A percentile compares a stretch with the other conserved stretches of the same genome.
These are phyloP conservation scores for Pimpla rufipes DNA, from an alignment of 2,888 invertebrate genomes.

Conservation along the genomic window DNA sequence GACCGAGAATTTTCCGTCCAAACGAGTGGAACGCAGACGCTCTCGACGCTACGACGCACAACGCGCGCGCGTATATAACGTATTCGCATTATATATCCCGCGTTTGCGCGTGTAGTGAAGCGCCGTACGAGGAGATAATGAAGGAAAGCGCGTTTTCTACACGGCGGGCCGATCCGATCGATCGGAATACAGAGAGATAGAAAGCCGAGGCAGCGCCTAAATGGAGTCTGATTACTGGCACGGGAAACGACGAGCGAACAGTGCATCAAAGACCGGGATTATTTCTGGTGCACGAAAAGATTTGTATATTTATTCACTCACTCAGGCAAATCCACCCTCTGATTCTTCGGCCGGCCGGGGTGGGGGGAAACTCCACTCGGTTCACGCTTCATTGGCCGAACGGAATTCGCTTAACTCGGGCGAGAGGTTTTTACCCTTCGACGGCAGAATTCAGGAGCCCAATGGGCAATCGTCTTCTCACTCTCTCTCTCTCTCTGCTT, in stretches of 20 bases:
- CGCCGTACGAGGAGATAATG: constrained; percentile 7
- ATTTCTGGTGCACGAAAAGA: constrained; percentile 5
- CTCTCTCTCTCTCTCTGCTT: background rate
- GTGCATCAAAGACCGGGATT: constrained; percentile 5
- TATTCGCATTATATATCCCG: no score
- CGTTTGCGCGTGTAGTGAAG: background rate
- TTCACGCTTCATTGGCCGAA: constrained; percentile 50
- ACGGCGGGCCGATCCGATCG: background rate
- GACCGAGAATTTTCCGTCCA: constrained; percentile 46
- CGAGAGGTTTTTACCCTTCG: constrained; percentile 27
- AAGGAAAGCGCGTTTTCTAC: constrained; percentile 22
- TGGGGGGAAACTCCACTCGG: no score
- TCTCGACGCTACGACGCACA: constrained; percentile 1
- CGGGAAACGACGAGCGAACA: constrained; percentile 2
- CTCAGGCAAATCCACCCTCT: constrained; percentile 19
- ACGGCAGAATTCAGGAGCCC: background rate
- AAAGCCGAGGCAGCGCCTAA: constrained; percentile 15
- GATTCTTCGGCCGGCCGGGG: constrained; percentile 1
- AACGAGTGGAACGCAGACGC: constrained; percentile 25
- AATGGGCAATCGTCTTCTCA: background rate
- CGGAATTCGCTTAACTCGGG: constrained; percentile 42
- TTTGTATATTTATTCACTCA: constrained; percentile 41
- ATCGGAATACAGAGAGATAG: constrained; percentile 17
- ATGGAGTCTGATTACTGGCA: constrained; percentile 4
- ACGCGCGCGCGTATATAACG: background rate